Evolutionary conservation across 2,797 vertebrate genomes (phyloP).

Genomic region (Malurus leucopterus): DNA sequence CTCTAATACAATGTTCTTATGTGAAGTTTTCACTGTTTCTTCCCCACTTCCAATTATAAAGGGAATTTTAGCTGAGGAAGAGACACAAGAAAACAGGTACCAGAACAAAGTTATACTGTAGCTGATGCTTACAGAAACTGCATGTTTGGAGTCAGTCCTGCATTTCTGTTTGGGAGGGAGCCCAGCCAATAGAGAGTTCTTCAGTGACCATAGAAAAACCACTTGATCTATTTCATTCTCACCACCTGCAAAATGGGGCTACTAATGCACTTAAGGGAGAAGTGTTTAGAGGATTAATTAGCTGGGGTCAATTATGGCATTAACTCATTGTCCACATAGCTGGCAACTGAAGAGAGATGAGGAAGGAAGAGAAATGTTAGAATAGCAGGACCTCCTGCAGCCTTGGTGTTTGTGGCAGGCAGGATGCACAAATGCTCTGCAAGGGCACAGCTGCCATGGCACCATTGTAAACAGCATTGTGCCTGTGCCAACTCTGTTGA

Average conservation of each 20-base stretch:
- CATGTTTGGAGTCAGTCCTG: background rate
- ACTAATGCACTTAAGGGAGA: background rate
- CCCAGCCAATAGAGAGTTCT: background rate
- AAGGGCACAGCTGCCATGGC: background rate
- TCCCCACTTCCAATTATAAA: background rate
- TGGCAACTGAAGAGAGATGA: background rate
- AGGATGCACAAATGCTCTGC: background rate
- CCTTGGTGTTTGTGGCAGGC: background rate
- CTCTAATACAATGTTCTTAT: background rate
- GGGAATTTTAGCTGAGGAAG: background rate
- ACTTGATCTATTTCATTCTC: background rate
- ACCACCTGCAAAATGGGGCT: background rate
- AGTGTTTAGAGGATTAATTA: background rate
- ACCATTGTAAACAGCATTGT: rapidly evolving
- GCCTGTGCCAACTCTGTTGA: background rate
- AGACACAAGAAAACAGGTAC: background rate
- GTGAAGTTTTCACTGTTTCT: background rate
- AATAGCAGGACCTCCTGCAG: background rate
- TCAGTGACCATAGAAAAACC: background rate
- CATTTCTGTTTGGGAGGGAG: background rate
- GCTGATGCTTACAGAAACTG: background rate
- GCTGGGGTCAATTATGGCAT: background rate
- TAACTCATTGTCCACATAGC: background rate
- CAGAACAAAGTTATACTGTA: background rate
- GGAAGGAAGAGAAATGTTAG: background rate